Evolutionary conservation across 2,888 invertebrate species (phyloP), one percentile per base, ranked within the genome.

Genomic region (Lepidocyrtoides sp.): DNA sequence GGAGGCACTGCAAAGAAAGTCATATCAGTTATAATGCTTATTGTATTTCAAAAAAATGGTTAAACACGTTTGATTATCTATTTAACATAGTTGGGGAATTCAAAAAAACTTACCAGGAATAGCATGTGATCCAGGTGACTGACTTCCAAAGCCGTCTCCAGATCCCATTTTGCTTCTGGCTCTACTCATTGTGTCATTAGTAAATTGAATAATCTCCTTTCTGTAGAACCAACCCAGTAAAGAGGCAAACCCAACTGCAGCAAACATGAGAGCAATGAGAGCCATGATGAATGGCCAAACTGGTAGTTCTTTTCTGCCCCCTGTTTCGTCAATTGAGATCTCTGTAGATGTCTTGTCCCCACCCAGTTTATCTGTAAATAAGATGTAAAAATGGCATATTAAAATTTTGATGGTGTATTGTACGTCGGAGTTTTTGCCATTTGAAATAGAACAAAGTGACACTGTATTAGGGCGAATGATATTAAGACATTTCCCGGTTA

Each of bases 211-310:
- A 23, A 94, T 92, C 90, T 94, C 93, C 83, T 94, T 94, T 44
- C 94, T 92, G 92, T 94, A 94, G 91, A 94, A 95, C 94, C 95
- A 95, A 2, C 94, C 93, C 32, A 95, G 87, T 12, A 95, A 91
- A 51, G 93, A 92, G 7, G 93, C 92, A 77, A 95, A 93, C 12
- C 94, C 93, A 8, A 95, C 75, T 32, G 94, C 92, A 57, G 94
- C 93, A 23, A 95, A 93, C 89, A 95, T 92, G 51, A 95, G 94
- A 8, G 94, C 93, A 66, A 94, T 94, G 23, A 94, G 89, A 2
- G 94, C 94, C 92, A 95, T 94, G 89, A 94, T 87, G 81, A 94
- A 93, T 32, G 94, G 93, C 93, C 94, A 92, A 48, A 94, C 84
- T 17, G 92, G 79, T 41, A 89, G 66, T 36, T 92, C 91, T 83